Conservation (phyloP, 2,113 vertebrate species). For the Chaenocephalus aceratus region DNA sequence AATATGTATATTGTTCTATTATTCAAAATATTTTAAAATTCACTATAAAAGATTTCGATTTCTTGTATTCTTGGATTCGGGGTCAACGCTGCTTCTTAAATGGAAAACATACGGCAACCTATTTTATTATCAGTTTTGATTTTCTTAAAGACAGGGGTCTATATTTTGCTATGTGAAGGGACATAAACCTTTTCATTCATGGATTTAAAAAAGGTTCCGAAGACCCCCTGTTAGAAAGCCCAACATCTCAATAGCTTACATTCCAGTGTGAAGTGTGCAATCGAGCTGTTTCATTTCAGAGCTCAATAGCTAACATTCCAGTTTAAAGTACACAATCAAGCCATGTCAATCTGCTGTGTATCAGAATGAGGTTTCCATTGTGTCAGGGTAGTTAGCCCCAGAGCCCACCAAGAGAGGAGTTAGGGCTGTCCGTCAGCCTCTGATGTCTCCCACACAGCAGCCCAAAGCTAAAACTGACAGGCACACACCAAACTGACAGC, state of each 20-base stretch:
- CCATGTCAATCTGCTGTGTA: slow-evolving; percentile 54
- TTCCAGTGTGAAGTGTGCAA: slow-evolving; percentile 43
- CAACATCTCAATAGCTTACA: slow-evolving; percentile 41
- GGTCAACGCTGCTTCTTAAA: background rate
- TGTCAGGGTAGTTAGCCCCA: slow-evolving; percentile 47
- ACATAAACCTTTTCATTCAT: background rate
- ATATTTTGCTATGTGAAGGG: background rate
- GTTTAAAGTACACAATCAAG: slow-evolving; percentile 55
- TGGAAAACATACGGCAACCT: background rate
- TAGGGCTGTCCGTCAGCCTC: slow-evolving; percentile 74
- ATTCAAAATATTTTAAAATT: background rate
- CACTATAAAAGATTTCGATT: background rate
- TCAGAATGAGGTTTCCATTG: slow-evolving; percentile 63
- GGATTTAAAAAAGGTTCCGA: background rate
- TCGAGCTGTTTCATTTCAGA: slow-evolving; percentile 36
- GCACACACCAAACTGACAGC: slow-evolving; percentile 71
- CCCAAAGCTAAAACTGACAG: slow-evolving; percentile 83
- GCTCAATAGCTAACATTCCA: slow-evolving; percentile 58
- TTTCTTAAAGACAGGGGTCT: background rate
- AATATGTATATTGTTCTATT: background rate
- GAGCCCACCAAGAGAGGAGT: slow-evolving; percentile 73
- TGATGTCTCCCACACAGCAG: slow-evolving; percentile 69
- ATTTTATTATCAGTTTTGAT: background rate
- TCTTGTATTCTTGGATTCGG: background rate
- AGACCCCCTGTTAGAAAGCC: slow-evolving; percentile 19